Conservation (phyloP, 2,113 vertebrate species). For the Myotis brandtii region DNA sequence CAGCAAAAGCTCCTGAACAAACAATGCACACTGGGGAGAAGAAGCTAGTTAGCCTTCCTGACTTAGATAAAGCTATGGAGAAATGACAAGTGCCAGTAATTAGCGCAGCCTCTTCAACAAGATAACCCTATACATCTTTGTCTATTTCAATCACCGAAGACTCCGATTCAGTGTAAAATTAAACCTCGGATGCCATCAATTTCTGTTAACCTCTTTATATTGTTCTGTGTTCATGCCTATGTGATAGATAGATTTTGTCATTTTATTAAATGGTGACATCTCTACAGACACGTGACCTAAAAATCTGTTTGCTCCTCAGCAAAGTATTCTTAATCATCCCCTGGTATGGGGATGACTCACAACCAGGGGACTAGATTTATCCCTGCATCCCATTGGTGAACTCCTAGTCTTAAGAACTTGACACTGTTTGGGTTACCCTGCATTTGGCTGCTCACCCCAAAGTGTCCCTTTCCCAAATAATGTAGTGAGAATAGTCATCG, state of each 20-base stretch:
- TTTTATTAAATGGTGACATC: constrained; percentile 94
- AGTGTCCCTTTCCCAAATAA: not conserved
- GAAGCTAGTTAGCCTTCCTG: constrained; percentile 94
- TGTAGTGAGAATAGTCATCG: not conserved
- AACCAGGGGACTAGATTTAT: constrained; percentile 1
- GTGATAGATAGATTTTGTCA: constrained; percentile 96
- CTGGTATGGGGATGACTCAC: constrained; percentile 66
- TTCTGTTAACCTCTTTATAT: constrained; percentile 96
- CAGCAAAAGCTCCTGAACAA: constrained; percentile 92
- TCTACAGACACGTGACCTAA: constrained; percentile 84
- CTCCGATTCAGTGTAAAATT: constrained; percentile 92
- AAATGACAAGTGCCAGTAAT: constrained; percentile 96
- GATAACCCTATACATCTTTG: constrained; percentile 97
- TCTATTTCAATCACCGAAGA: constrained; percentile 96
- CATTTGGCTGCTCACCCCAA: not conserved
- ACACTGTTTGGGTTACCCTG: not conserved
- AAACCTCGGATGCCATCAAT: constrained; percentile 95
- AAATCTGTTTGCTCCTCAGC: constrained; percentile 86
- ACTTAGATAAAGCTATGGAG: constrained; percentile 94
- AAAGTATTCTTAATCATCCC: constrained; percentile 86
- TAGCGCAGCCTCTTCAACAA: constrained; percentile 92
- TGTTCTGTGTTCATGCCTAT: constrained; percentile 91
- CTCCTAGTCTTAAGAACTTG: not conserved
- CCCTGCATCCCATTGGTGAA: not conserved
- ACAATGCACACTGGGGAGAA: constrained; percentile 90